Base-by-base conservation (phyloP, 2,113 vertebrate genomes). In the Leucopsar rothschildi region DNA sequence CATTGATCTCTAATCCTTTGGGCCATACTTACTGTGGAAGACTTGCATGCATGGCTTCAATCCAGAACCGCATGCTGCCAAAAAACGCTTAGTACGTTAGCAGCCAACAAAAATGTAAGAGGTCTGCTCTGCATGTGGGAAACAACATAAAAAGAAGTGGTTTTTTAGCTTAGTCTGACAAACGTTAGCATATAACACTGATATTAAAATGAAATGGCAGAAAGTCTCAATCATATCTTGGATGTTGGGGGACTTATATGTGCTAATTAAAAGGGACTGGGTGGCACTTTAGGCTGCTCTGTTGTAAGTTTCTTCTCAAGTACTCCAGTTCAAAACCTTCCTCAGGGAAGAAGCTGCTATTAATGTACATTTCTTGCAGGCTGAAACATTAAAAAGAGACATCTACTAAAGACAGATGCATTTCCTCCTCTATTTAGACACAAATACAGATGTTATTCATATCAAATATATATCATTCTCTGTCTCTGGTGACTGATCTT, bases 101-200 rank as follows among this genome's bases (percentile, higher is more conserved):
- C 98, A 98, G 97, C 97, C 97, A 98, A 98, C 97, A 98, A 98
- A 97, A 97, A 97, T 75, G 92, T 92, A 98, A 98, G 97, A 97
- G 85, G 96, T 95, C 98, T 97, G 98, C 97, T 97, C 97, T 97
- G 98, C 98, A 98, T 98, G 98, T 98, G 98, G 98, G 98, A 98
- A 97, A 98, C 96, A 98, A 98, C 97, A 98, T 97, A 95, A 98
- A 98, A 98, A 97, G 97, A 98, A 98, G 96, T 95, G 97, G 94
- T 94, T 98, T 98, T 98, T 97, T 98, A 97, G 97, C 97, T 97
- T 97, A 97, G 98, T 98, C 97, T 98, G 98, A 98, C 97, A 98
- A 98, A 98, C 97, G 95, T 97, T 98, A 98, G 98, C 97, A 91
- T 95, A 97, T 97, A 97, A 88, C 85, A 86, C 96, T 93, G 91